Conservation (phyloP, 2,113 vertebrate genomes). For the Lagenorhynchus albirostris region DNA sequence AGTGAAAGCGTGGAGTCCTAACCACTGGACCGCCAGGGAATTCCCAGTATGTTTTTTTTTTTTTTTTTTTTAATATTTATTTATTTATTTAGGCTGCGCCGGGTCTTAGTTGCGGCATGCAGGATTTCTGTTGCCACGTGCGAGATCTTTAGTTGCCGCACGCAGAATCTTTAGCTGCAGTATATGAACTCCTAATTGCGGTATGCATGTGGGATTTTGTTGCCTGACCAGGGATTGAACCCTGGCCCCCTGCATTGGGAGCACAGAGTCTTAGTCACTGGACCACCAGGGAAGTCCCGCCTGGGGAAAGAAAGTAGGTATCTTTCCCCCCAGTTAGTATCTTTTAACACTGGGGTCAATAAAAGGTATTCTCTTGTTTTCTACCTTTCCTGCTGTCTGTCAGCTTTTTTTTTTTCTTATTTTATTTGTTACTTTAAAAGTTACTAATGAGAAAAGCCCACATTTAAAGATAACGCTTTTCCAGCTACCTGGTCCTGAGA, state of each 20-base stretch:
- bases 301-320: neutral
- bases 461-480: neutral
- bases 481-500: neutral
- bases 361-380: neutral
- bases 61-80: too few species aligned
- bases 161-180: too few species aligned
- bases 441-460: neutral
- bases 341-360: neutral
- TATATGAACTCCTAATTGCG: too few species aligned
- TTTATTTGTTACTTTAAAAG: neutral
- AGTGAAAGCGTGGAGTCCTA: too few species aligned
- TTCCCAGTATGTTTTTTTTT: too few species aligned
- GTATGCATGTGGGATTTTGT: neutral
- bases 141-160: too few species aligned
- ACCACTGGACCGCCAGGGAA: too few species aligned
- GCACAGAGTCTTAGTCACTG: neutral
- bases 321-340: neutral
- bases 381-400: neutral
- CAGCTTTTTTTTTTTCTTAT: neutral
- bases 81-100: too few species aligned
- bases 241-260: neutral
- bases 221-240: neutral
- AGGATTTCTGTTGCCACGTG: too few species aligned
- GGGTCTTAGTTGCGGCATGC: too few species aligned
- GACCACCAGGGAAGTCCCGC: neutral